Evolutionary conservation across 2,113 vertebrate genomes (phyloP), one percentile per base, ranked within the genome.

Genomic region (Plecturocebus donacophilus): DNA sequence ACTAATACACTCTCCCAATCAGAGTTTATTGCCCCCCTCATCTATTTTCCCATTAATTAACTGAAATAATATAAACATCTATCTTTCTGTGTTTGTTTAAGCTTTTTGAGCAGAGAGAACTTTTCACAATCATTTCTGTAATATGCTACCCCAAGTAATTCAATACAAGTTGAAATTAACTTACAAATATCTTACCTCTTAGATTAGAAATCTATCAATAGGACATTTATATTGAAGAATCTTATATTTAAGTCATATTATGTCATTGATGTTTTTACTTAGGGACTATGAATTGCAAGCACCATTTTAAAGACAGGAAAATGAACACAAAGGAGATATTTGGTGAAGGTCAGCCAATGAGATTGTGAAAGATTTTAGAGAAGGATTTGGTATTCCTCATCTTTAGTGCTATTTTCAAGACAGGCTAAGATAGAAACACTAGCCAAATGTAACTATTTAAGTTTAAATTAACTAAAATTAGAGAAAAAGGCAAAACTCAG

Each of bases 401-500:
- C 81, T 70, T 70, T 77, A 79, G 14, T 83, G 27, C 16, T 86
- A 49, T 40, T 90, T 87, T 47, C 86, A 45, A 86, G 75, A 68
- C 25, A 7, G 40, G 35, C n/a, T 68, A 49, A 66, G 58, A 91
- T 17, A 76, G 52, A 87, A 93, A 7, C 56, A 84, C 19, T n/a
- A 70, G n/a, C n/a, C 45, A 92, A 92, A 87, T 27, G 47, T 79
- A 94, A 82, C 3, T 88, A 19, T 64, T 94, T 80, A 82, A 77
- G 83, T 90, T 54, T 71, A 90, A 71, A 52, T 70, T 49, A 40
- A 40, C 27, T 75, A 61, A 90, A 47, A 80, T 25, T 27, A 76
- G 82, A 21, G 68, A 71, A 77, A 61, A 93, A 66, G 5, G 64
- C n/a, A 45, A 86, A 73, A 66, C 58, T 86, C 9, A 3, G 7